Base-by-base conservation (phyloP, 2,797 vertebrate species). In the Scolopax rusticola region DNA sequence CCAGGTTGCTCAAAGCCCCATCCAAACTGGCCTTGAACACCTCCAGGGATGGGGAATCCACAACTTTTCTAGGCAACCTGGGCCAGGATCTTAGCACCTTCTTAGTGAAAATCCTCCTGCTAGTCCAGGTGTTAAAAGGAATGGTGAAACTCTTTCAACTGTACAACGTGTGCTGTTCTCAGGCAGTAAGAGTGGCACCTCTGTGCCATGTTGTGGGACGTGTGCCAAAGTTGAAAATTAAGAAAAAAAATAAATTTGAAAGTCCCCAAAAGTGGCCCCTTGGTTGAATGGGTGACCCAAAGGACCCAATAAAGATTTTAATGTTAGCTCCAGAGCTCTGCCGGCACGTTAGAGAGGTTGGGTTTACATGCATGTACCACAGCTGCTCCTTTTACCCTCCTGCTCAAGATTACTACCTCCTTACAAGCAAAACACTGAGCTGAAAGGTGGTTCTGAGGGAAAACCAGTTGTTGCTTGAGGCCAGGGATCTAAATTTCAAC, bases 341-440 rank as follows among this genome's bases (percentile, higher is more conserved):
- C 50, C 24, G 1, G 40, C 59, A 64, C 15, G 43, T 17, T 78
- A 88, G 78, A 75, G 74, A 38, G 3, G 7, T 91, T 91, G 50
- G 2, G 6, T 93, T 89, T 70, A 20, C 0, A 0, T 0, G 17
- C 0, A 0, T 12, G 21, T 12, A 2, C 0, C 0, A 5, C 0
- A 12, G 60, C 85, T 67, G 80, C 74, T 51, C 2, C 0, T 30
- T 78, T 84, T 45, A 61, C 30, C 32, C 65, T 77, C 1, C 2
- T 45, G 33, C 43, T 61, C 0, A 1, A 65, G 33, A 6, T 32
- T 21, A 2, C 4, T 1, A 0, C 54, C 38, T 84, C 32, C 33
- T 84, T 61, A 78, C 60, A 77, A 60, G 36, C 5, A 54, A 84
- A 87, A 63, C 59, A 51, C 17, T 2, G 1, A 59, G 19, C n/a